phyloP scores from a whole-genome alignment of 2,888 invertebrate species.

The Cephus sareptanus region DNA sequence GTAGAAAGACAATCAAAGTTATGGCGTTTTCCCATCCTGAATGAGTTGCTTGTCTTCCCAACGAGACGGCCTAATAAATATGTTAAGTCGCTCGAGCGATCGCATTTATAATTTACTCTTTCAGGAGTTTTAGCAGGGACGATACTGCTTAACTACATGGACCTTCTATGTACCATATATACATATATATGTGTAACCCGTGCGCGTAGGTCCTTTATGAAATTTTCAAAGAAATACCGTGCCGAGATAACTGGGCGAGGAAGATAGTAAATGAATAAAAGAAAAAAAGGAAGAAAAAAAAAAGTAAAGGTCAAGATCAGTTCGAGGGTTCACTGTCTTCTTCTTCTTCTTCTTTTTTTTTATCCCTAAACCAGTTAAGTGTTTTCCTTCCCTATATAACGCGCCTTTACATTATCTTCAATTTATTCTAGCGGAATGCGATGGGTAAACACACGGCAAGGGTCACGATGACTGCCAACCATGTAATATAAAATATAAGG shows the following conservation, averaged over 20 bases:
- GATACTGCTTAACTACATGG: too few species aligned
- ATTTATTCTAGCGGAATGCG: constrained; percentile 35
- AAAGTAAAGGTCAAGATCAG: neutral
- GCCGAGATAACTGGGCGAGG: neutral
- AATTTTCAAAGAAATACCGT: neutral
- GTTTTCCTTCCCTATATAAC: constrained; percentile 28
- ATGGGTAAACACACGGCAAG: constrained; percentile 14
- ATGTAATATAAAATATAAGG: neutral
- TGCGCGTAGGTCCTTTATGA: neutral
- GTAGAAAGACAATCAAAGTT: neutral
- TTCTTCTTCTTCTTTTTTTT: neutral
- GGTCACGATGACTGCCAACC: too few species aligned
- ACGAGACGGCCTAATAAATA: too few species aligned
- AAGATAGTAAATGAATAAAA: neutral
- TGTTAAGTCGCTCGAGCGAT: too few species aligned
- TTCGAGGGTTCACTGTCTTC: neutral
- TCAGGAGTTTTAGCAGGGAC: too few species aligned
- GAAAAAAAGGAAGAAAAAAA: too few species aligned
- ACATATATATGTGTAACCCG: neutral
- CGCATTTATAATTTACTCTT: too few species aligned
- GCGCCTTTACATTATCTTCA: constrained; percentile 32
- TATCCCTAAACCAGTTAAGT: neutral
- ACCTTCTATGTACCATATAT: too few species aligned
- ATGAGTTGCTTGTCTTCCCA: too few species aligned
- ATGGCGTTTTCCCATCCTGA: neutral